Evolutionary conservation across 1,140 invertebrate genomes (phyloP), one percentile per base, ranked within the genome.

Genomic region (Lepidurus arcticus): DNA sequence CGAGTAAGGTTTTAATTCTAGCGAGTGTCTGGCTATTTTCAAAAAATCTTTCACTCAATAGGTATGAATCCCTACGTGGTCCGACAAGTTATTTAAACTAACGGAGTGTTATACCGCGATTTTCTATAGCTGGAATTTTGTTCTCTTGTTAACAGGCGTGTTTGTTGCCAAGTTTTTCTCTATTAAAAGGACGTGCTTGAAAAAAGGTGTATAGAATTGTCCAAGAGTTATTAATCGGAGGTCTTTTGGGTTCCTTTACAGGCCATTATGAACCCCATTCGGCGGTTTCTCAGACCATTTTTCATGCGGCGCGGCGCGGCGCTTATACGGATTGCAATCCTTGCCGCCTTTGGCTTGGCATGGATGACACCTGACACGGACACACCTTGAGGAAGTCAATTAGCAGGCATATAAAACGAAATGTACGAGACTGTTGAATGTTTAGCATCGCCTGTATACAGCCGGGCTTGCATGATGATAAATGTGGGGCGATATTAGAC

Each of bases 101-200:
- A 34, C 34, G 34, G 34, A 34, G 34, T 34, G 34, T 34, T 34
- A 4, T 34, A 34, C 34, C 34, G 34, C 34, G 34, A 34, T 34
- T 34, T 34, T 34, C 34, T 34, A 34, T 34, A 34, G 34, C 34
- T 3, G 34, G 34, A 34, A 4, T 34, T 65, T 65, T 13, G 21
- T 65, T 65, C 53, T 21, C 21, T 65, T 65, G 16, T 65, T 65
- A 21, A 65, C 13, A 13, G 9, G 6, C 6, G 53, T 13, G 53
- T 65, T 65, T 65, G 53, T 65, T 65, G 53, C 53, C 53, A 65
- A 65, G 53, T 65, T 65, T 65, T 65, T 65, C 53, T 65, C 53
- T 16, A 65, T 65, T 65, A 65, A 65, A 21, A 21, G 6, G 53
- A 65, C n/a, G 21, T 65, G 53, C 21, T 65, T 65, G 16, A 65